These are phyloP conservation scores for Phenganax stokvisi DNA, from an alignment of 92 coral and sea anemone species.

Conservation along the genomic window DNA sequence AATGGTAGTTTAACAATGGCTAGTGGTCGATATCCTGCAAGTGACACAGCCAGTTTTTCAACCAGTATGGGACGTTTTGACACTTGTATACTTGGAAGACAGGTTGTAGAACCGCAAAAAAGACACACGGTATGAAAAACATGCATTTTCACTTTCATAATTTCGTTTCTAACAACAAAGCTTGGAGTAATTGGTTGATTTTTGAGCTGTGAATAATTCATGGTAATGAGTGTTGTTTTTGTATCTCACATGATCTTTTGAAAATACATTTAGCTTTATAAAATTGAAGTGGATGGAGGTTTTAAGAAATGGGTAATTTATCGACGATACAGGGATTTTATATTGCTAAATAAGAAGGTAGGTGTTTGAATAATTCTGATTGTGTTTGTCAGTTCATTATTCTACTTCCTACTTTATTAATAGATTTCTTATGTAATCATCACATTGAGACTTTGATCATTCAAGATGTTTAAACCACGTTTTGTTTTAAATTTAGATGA, in stretches of 20 bases:
- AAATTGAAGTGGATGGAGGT: conserved; percentile 79
- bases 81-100: conserved; percentile 29
- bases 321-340: conserved; percentile 82
- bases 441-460: background rate
- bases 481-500: conserved; percentile 47
- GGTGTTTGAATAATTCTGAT: background rate
- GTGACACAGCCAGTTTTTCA: conserved; percentile 13
- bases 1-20: background rate
- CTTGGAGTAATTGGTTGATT: too few species aligned
- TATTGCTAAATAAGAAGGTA: conserved; percentile 91
- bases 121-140: conserved; percentile 23
- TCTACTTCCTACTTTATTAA: background rate
- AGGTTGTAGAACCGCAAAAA: conserved; percentile 25
- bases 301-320: conserved; percentile 71
- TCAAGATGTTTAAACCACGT: background rate
- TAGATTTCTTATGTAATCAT: background rate
- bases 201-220: too few species aligned
- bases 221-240: background rate
- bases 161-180: background rate
- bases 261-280: conserved; percentile 58
- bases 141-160: background rate
- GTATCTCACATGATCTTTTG: background rate
- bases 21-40: conserved; percentile 12
- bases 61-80: conserved; percentile 30
- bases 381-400: background rate